Percentiles rank a stretch among this genome's conserved stretches.
Evolutionary conservation across 2,113 vertebrate genomes (phyloP).

Genomic region (Chloropsis hardwickii): DNA sequence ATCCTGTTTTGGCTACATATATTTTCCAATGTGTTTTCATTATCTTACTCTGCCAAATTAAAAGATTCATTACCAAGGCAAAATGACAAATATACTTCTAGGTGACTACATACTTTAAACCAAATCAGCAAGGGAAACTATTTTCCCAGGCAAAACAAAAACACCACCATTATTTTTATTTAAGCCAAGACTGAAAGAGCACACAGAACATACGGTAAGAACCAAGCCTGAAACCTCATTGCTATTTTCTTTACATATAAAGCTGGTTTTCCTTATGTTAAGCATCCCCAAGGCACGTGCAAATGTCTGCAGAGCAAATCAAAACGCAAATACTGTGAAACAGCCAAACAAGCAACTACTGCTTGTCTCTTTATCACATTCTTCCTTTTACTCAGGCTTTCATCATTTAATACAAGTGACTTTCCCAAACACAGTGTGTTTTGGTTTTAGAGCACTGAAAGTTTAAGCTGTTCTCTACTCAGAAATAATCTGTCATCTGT

Average conservation of each 20-base stretch:
- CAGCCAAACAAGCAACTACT: neutral
- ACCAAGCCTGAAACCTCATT: neutral
- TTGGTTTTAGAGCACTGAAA: neutral
- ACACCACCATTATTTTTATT: neutral
- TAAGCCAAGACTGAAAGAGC: neutral
- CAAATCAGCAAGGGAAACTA: neutral
- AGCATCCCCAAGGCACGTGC: neutral
- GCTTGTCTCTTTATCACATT: neutral
- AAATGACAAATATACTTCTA: neutral
- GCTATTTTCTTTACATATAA: neutral
- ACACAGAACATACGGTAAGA: neutral
- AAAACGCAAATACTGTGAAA: neutral
- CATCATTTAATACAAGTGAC: neutral
- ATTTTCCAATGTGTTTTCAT: neutral
- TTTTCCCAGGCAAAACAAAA: neutral
- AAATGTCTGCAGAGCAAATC: neutral
- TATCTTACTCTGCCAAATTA: neutral
- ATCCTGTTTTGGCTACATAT: neutral
- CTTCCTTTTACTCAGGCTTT: neutral
- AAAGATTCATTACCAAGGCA: neutral
- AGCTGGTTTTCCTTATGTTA: neutral
- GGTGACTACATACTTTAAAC: neutral
- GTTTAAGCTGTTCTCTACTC: neutral
- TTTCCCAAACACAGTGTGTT: neutral
- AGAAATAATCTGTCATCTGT: neutral